Evolutionary conservation across 2,113 vertebrate species (phyloP).

Genomic region (Burhinus oedicnemus): DNA sequence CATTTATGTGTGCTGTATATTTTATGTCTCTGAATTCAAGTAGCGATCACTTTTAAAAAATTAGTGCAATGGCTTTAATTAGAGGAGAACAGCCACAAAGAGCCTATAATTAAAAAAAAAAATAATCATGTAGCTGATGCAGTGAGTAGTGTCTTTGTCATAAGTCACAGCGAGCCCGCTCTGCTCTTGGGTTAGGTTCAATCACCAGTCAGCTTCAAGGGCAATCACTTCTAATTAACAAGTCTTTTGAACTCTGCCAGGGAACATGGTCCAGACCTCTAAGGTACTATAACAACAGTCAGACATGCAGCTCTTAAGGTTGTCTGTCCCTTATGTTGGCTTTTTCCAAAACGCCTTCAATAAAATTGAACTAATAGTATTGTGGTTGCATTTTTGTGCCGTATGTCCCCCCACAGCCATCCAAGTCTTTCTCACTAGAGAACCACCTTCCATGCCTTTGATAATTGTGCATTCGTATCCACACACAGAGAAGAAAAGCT

Average conservation of each 20-base stretch:
- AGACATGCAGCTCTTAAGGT: not conserved
- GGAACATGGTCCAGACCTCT: not conserved
- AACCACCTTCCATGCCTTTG: not conserved
- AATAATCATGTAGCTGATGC: not conserved
- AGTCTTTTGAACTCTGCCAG: conserved; percentile 18
- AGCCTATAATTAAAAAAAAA: conserved; percentile 15
- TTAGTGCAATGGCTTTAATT: conserved; percentile 26
- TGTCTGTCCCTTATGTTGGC: not conserved
- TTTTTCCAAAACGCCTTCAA: not conserved
- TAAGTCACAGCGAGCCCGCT: not conserved
- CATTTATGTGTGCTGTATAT: not conserved
- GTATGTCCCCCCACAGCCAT: not conserved
- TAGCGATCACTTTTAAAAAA: not conserved
- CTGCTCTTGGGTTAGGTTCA: not conserved
- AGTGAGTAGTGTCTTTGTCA: not conserved
- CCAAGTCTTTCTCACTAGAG: not conserved
- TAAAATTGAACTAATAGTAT: not conserved
- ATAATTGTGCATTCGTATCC: not conserved
- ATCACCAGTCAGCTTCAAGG: conserved; percentile 7
- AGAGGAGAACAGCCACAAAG: conserved; percentile 2
- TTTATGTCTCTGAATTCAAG: not conserved
- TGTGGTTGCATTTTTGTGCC: not conserved
- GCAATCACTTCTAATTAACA: conserved; percentile 17
- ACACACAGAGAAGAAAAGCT: not conserved
- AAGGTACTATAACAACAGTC: not conserved